Evolutionary conservation across 1,140 invertebrate genomes (phyloP).

Genomic region (Gerris buenoi): DNA sequence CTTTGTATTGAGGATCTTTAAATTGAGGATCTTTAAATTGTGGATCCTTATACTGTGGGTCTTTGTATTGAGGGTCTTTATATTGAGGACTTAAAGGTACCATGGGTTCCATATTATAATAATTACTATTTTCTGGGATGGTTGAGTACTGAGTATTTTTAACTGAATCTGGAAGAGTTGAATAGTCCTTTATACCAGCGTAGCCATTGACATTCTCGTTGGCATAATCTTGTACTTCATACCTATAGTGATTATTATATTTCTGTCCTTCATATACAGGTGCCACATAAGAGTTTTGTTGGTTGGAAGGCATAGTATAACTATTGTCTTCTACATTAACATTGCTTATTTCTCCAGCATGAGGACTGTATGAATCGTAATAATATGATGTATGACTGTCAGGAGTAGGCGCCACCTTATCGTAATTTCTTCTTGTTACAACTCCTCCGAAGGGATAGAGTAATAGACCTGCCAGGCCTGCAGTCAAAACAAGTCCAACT

Average conservation of each 20-base stretch:
- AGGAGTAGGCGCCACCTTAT: conserved; percentile 13
- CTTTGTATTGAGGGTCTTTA: conserved; percentile 1
- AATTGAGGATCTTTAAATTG: no score
- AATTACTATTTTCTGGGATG: conserved; percentile 11
- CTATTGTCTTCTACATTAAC: conserved; percentile 55
- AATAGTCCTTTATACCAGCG: conserved; percentile 16
- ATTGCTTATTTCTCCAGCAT: conserved; percentile 17
- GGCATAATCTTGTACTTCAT: conserved; percentile 13
- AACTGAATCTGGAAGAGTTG: conserved; percentile 14
- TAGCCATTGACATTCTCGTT: conserved; percentile 16
- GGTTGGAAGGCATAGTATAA: conserved; percentile 46
- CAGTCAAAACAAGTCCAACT: conserved; percentile 49
- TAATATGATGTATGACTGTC: conserved; percentile 20
- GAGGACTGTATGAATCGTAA: conserved; percentile 18
- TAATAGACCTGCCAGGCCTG: conserved; percentile 56
- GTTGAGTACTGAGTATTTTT: conserved; percentile 11
- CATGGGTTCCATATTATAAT: conserved; percentile 15
- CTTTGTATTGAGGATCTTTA: no score
- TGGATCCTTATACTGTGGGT: no score
- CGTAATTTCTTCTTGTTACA: conserved; percentile 34
- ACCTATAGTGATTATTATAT: conserved; percentile 27
- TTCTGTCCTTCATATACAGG: conserved; percentile 43
- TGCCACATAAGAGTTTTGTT: conserved; percentile 18
- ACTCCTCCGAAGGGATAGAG: conserved; percentile 50
- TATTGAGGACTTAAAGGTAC: conserved; percentile 14